Conservation (phyloP, 2,113 vertebrate genomes). For the Miniopterus natalensis region DNA sequence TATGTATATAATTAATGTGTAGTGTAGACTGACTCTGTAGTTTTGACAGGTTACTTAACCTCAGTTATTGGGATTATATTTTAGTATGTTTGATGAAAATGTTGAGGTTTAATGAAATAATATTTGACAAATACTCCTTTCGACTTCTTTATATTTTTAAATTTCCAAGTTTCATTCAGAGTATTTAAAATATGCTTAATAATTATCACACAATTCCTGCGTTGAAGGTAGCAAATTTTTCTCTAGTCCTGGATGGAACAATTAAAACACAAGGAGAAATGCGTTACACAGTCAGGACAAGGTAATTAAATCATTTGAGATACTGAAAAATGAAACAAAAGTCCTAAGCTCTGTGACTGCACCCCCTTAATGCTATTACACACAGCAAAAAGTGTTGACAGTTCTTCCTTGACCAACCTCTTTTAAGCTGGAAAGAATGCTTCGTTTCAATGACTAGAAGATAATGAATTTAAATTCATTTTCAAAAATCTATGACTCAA, state of each 20-base stretch:
- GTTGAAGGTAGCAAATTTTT: constrained; percentile 16
- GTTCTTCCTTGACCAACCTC: background rate
- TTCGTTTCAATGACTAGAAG: constrained; percentile 1
- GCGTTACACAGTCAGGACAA: constrained; percentile 14
- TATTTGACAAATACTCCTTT: constrained; percentile 33
- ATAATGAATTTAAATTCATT: constrained; percentile 44
- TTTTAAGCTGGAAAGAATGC: constrained; percentile 30
- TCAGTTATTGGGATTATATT: background rate
- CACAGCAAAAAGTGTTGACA: background rate
- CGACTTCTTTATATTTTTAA: constrained; percentile 10
- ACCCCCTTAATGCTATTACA: background rate
- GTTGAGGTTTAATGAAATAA: background rate
- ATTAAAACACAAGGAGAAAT: constrained; percentile 16
- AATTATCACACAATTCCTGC: background rate
- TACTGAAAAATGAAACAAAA: constrained; percentile 16
- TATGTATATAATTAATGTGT: background rate
- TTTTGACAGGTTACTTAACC: background rate
- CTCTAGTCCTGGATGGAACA: constrained; percentile 34
- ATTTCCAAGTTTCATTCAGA: background rate
- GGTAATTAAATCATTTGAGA: constrained; percentile 35
- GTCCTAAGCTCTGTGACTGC: background rate
- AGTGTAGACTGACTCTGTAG: background rate
- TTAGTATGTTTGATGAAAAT: constrained; percentile 48
- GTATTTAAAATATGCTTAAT: background rate
- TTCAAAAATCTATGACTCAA: constrained; percentile 56